These are phyloP conservation scores for Triplophysa tibetana DNA, from an alignment of 2,113 vertebrate species.

Conservation along the genomic window DNA sequence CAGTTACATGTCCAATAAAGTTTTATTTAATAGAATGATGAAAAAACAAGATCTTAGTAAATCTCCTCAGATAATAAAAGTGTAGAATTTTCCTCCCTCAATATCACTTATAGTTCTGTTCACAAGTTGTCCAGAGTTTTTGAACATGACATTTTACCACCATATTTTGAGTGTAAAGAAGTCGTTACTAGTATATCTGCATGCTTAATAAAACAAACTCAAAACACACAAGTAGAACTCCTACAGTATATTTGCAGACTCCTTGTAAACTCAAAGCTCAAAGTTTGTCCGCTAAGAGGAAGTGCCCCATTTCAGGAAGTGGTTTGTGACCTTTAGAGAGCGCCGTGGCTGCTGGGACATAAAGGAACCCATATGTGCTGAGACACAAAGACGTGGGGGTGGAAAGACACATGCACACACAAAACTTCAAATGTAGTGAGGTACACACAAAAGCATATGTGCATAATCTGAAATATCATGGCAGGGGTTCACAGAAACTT, in stretches of 20 bases:
- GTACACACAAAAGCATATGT: background rate
- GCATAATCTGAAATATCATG: background rate
- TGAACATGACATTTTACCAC: background rate
- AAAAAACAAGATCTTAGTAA: too few relatives aligned
- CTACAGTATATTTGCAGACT: constrained; percentile 30
- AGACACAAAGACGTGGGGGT: constrained; percentile 33
- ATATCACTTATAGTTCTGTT: background rate
- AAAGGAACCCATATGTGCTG: constrained; percentile 60
- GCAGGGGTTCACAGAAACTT: constrained; percentile 4
- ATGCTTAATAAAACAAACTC: background rate
- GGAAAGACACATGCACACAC: background rate
- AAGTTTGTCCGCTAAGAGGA: constrained; percentile 68
- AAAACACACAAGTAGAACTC: constrained; percentile 21
- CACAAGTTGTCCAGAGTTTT: too few relatives aligned
- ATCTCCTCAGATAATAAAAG: too few relatives aligned
- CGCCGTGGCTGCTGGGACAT: constrained; percentile 55
- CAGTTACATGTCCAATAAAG: background rate
- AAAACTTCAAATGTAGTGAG: constrained; percentile 1
- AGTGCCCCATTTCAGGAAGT: constrained; percentile 73
- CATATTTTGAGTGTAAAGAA: background rate
- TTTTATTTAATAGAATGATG: background rate
- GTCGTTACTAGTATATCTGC: background rate
- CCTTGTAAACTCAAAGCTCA: constrained; percentile 46
- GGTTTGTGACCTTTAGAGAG: constrained; percentile 73
- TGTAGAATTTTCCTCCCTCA: too few relatives aligned